phyloP scores from a whole-genome alignment of 2,888 invertebrate genomes.

The Morpho helenor region DNA sequence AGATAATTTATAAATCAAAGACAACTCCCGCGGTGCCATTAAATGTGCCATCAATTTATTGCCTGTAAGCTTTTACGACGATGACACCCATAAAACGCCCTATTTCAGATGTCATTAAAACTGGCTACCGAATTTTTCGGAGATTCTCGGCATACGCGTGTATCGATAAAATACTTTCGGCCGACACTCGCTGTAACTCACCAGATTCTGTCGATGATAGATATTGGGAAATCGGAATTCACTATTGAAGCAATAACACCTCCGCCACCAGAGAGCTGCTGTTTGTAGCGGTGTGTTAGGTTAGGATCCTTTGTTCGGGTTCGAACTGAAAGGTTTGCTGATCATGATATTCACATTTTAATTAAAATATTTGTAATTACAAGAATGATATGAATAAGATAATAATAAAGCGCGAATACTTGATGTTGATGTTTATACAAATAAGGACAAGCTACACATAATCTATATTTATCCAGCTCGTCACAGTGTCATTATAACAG shows the following conservation, averaged over 20 bases:
- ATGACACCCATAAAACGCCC: conserved; percentile 1
- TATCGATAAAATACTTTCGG: too few relatives aligned
- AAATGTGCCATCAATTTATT: conserved; percentile 4
- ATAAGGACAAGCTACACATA: too few relatives aligned
- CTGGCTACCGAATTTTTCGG: conserved; percentile 4
- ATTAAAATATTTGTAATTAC: too few relatives aligned
- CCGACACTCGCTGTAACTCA: neutral
- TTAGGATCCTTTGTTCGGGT: neutral
- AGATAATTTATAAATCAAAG: neutral
- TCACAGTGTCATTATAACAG: too few relatives aligned
- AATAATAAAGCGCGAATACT: too few relatives aligned
- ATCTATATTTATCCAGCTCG: too few relatives aligned
- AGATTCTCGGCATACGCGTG: neutral
- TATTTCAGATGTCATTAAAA: conserved; percentile 5
- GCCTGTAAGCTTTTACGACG: conserved; percentile 2
- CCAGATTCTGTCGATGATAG: neutral
- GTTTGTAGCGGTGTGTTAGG: too few relatives aligned
- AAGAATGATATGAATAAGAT: too few relatives aligned
- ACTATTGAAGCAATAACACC: neutral
- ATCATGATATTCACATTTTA: too few relatives aligned
- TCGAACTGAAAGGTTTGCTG: too few relatives aligned
- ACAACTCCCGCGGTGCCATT: neutral
- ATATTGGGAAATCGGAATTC: neutral
- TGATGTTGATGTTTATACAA: too few relatives aligned
- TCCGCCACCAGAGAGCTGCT: neutral